A percentile compares a stretch with the other conserved stretches of the same genome.
Evolutionary conservation across 2,797 vertebrate species (phyloP).

Genomic region (Tadarida brasiliensis): DNA sequence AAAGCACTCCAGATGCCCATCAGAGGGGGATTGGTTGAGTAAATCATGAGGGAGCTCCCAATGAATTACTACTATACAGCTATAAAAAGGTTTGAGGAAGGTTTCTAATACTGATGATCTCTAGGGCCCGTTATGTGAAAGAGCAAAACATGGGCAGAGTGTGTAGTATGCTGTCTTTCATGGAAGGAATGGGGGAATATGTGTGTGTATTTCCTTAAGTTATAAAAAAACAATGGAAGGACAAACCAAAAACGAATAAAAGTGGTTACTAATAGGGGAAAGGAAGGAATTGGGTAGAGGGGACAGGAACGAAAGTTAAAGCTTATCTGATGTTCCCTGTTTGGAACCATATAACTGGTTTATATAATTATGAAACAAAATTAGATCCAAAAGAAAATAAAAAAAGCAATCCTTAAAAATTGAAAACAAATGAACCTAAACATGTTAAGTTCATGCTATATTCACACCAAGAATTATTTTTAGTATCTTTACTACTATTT

Average conservation of each 20-base stretch:
- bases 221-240: not conserved
- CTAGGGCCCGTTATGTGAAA: not conserved
- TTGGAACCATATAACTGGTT: not conserved
- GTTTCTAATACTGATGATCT: not conserved
- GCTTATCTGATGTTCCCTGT: not conserved
- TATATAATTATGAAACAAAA: conserved; percentile 39
- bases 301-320: not conserved
- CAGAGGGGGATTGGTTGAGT: not conserved
- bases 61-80: not conserved
- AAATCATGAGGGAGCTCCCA: not conserved
- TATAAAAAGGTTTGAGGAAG: not conserved
- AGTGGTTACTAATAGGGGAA: conserved; percentile 7
- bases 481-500: conserved; percentile 6
- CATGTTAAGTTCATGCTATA: not conserved
- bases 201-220: conserved; percentile 28
- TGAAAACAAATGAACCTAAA: conserved; percentile 2
- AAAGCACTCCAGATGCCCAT: not conserved
- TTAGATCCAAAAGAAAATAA: not conserved
- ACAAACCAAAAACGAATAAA: not conserved
- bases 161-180: not conserved
- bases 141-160: not conserved
- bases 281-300: not conserved
- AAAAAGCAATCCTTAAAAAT: conserved; percentile 15
- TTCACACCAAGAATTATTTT: not conserved
- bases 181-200: not conserved